Evolutionary conservation across 2,888 invertebrate genomes (phyloP).

Genomic region (Dendrolimus pini): DNA sequence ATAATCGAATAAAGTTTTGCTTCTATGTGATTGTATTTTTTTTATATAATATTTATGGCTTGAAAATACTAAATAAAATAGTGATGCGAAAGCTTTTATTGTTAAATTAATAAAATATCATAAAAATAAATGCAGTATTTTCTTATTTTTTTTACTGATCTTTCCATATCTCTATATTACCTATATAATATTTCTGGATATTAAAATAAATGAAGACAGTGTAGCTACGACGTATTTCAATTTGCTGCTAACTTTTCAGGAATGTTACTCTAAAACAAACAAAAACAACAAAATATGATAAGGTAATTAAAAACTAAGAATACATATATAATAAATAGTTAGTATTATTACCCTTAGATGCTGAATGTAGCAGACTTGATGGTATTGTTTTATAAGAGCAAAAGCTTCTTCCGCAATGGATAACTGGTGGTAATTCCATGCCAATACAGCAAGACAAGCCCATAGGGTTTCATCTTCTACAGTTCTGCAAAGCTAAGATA

Average conservation of each 20-base stretch:
- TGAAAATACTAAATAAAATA: too few species aligned
- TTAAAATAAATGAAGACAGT: too few species aligned
- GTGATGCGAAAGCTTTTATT: too few species aligned
- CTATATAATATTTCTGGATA: too few species aligned
- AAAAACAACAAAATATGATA: conserved; percentile 3
- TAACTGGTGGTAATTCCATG: conserved; percentile 90
- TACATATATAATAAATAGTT: not conserved
- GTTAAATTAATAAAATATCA: too few species aligned
- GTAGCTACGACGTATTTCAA: too few species aligned
- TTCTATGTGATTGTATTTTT: too few species aligned
- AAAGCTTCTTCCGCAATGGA: conserved; percentile 96
- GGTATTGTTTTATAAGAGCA: conserved; percentile 75
- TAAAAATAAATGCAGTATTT: too few species aligned
- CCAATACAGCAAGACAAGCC: conserved; percentile 95
- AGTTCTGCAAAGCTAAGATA: conserved; percentile 52
- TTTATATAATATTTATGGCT: too few species aligned
- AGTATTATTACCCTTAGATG: conserved; percentile 80
- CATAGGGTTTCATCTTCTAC: conserved; percentile 83
- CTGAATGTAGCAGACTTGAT: conserved; percentile 91
- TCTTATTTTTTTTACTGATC: too few species aligned
- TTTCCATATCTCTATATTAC: too few species aligned
- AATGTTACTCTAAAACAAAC: conserved; percentile 48
- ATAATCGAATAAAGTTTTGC: too few species aligned
- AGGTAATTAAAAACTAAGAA: not conserved
- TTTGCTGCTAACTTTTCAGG: conserved; percentile 40